These are phyloP conservation scores for Polietes domitor DNA, from an alignment of 2,888 invertebrate genomes.

Conservation along the genomic window DNA sequence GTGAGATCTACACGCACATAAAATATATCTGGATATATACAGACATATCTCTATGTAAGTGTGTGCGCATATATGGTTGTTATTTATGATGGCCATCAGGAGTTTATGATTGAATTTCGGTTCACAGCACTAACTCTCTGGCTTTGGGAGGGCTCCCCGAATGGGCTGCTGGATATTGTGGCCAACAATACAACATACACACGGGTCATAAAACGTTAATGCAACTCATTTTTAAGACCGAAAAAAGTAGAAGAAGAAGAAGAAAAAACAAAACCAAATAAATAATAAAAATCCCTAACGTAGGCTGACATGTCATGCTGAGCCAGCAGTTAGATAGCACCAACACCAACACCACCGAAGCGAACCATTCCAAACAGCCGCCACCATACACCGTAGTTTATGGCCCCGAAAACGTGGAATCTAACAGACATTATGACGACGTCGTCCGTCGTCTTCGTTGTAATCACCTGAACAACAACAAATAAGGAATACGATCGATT, in stretches of 20 bases:
- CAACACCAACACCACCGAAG: too few relatives aligned
- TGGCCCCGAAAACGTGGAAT: conserved; percentile 53
- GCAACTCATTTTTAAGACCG: conserved; percentile 53
- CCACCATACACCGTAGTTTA: conserved; percentile 39
- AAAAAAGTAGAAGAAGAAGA: conserved; percentile 32
- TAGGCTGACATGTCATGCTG: conserved; percentile 67
- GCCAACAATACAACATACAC: not conserved
- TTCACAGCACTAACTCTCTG: too few relatives aligned
- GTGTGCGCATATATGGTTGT: conserved; percentile 66
- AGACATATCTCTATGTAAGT: too few relatives aligned
- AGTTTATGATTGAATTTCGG: conserved; percentile 73
- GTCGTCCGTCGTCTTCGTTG: conserved; percentile 11
- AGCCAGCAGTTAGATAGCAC: conserved; percentile 47
- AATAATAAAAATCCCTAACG: conserved; percentile 64
- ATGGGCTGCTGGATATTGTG: not conserved
- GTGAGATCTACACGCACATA: conserved; percentile 12
- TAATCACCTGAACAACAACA: conserved; percentile 36
- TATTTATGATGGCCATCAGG: conserved; percentile 78
- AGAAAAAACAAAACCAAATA: conserved; percentile 57
- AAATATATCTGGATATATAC: conserved; percentile 22
- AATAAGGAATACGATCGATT: too few relatives aligned
- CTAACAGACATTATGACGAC: conserved; percentile 66
- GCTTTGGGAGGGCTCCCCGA: too few relatives aligned
- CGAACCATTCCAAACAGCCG: not conserved
- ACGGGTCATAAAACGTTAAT: conserved; percentile 48